Conservation (phyloP, 2,797 vertebrate species). For the Pipistrellus pygmaeus region DNA sequence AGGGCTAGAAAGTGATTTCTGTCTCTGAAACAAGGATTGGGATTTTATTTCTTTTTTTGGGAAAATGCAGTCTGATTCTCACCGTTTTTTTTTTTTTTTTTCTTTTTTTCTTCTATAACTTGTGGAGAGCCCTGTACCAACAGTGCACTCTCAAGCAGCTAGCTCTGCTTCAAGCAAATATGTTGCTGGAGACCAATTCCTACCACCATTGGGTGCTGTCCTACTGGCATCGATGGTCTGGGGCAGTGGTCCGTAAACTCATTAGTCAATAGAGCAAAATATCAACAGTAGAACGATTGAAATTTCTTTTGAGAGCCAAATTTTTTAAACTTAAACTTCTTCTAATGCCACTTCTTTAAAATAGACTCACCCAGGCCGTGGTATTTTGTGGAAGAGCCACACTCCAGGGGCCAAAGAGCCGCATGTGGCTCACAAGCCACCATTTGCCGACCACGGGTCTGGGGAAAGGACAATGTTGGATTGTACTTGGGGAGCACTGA, state of each 20-base stretch:
- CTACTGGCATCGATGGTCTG: neutral
- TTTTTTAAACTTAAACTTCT: too few relatives aligned
- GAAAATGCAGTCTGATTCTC: neutral
- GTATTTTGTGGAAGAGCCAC: too few relatives aligned
- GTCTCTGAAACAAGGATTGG: neutral
- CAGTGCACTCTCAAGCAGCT: neutral
- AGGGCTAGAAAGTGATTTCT: neutral
- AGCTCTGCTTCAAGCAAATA: neutral
- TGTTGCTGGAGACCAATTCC: neutral
- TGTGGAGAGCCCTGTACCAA: neutral
- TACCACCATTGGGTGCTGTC: neutral
- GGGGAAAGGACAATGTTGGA: neutral
- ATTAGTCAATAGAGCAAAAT: too few relatives aligned
- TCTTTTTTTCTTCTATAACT: neutral
- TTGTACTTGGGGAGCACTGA: neutral
- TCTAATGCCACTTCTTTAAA: too few relatives aligned
- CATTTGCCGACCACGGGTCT: neutral
- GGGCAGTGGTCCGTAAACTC: neutral
- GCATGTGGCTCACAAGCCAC: too few relatives aligned
- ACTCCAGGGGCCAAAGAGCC: too few relatives aligned
- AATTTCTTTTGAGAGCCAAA: too few relatives aligned
- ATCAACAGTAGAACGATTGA: too few relatives aligned
- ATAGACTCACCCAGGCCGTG: too few relatives aligned
- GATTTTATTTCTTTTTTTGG: neutral
- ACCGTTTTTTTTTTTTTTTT: neutral